Conservation (phyloP, 2,888 invertebrate species). For the Alentia gelatinosa region DNA sequence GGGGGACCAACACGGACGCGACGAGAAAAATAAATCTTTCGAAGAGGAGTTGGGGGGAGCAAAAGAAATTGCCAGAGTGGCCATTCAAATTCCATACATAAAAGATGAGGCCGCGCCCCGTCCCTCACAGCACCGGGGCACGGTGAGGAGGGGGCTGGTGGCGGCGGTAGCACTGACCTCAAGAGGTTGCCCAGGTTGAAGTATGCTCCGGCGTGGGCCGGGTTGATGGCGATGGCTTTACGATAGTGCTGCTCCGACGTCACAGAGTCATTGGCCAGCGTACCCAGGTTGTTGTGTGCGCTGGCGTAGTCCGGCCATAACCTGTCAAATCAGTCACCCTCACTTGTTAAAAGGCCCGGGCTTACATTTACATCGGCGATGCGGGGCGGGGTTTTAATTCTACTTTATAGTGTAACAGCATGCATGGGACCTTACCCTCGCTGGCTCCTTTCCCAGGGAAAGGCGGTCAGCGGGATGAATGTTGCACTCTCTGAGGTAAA, state of each 20-base stretch:
- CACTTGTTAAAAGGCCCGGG: neutral
- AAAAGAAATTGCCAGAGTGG: neutral
- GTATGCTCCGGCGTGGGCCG: constrained; percentile 91
- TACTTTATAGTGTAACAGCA: neutral
- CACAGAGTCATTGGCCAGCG: constrained; percentile 85
- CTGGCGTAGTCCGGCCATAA: constrained; percentile 92
- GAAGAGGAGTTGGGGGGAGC: no score
- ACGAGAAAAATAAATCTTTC: neutral
- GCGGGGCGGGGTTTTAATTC: neutral
- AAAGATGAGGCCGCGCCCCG: neutral
- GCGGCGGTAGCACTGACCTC: constrained; percentile 53
- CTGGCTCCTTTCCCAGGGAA: no score
- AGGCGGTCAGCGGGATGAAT: neutral
- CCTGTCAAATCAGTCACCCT: constrained; percentile 81
- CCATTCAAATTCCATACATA: constrained; percentile 1
- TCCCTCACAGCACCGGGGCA: neutral
- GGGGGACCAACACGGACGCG: no score
- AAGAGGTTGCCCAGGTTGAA: constrained; percentile 88
- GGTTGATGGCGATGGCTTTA: constrained; percentile 84
- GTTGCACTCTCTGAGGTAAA: no score
- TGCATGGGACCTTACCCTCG: neutral
- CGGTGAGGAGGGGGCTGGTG: neutral
- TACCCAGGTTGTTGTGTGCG: constrained; percentile 93
- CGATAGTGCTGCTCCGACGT: constrained; percentile 88
- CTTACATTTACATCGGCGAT: neutral